phyloP scores from a whole-genome alignment of 2,797 vertebrate genomes.

The Cheirogaleus major region DNA sequence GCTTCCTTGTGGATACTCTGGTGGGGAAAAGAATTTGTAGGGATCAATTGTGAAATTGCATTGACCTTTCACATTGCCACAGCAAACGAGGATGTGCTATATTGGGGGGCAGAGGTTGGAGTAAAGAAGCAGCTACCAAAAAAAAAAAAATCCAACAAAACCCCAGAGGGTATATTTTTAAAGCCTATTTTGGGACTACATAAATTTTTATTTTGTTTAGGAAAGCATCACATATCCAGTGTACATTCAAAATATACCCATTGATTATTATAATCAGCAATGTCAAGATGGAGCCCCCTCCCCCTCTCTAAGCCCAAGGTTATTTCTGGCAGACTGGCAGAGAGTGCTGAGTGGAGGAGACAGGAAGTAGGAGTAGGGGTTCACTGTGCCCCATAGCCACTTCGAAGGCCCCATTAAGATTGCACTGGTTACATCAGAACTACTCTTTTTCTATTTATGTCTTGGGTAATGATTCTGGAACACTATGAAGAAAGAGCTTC shows the following conservation, averaged over 20 bases:
- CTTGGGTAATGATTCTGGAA: constrained; percentile 30
- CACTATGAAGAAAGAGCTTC: not conserved
- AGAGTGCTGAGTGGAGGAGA: not conserved
- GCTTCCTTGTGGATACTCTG: not conserved
- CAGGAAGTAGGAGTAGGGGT: not conserved
- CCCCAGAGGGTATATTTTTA: not conserved
- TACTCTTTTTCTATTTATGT: not conserved
- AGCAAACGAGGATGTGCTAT: not conserved
- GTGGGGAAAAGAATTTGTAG: not conserved
- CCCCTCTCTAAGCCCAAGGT: not conserved
- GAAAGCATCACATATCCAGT: constrained; percentile 30
- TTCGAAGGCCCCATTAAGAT: not conserved
- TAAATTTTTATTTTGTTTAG: constrained; percentile 53
- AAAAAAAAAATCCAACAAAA: not conserved
- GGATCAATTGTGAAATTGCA: not conserved
- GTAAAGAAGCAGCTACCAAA: not conserved
- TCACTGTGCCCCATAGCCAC: not conserved
- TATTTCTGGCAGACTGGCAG: not conserved
- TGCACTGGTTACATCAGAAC: not conserved
- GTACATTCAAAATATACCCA: constrained; percentile 37
- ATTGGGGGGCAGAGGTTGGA: not conserved
- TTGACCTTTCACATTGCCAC: not conserved
- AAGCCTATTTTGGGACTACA: constrained; percentile 36
- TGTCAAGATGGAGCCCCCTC: not conserved
- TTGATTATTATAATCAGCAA: constrained; percentile 26